Percentiles rank a stretch among this genome's conserved stretches.
Conservation (phyloP, 2,888 invertebrate genomes). For the Agriotes lineatus region DNA sequence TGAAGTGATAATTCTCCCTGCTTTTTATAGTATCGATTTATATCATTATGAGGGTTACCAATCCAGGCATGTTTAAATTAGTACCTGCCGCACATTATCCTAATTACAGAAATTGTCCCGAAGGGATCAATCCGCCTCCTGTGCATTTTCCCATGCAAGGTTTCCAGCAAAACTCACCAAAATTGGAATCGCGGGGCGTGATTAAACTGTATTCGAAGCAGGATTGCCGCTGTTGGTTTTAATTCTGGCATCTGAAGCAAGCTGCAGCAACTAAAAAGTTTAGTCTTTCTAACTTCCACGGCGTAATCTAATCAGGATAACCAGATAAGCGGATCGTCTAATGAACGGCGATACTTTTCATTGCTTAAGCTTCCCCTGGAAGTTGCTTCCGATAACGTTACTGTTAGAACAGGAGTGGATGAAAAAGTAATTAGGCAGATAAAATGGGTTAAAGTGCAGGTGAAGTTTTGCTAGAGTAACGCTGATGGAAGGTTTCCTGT, state of each 20-base stretch:
- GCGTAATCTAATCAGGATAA: conserved; percentile 38
- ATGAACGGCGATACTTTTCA: conserved; percentile 36
- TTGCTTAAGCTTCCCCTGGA: conserved; percentile 14
- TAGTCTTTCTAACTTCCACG: conserved; percentile 5
- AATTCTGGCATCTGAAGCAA: conserved; percentile 15
- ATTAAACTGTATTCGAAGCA: neutral
- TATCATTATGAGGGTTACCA: neutral
- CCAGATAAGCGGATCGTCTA: conserved; percentile 36
- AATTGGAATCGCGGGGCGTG: neutral
- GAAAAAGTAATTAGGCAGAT: neutral
- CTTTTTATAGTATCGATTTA: neutral
- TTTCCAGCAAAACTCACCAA: neutral
- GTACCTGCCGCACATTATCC: neutral
- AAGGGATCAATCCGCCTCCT: too few relatives aligned
- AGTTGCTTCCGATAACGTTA: neutral
- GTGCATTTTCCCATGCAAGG: neutral
- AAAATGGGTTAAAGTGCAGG: neutral
- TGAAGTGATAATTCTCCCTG: too few relatives aligned
- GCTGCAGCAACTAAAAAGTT: conserved; percentile 20
- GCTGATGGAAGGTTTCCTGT: too few relatives aligned
- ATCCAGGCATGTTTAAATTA: neutral
- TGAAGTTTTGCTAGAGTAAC: too few relatives aligned
- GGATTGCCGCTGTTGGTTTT: conserved; percentile 13
- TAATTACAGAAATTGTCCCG: neutral
- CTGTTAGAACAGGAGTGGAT: conserved; percentile 6